Evolutionary conservation across 2,888 invertebrate genomes (phyloP), one percentile per base, ranked within the genome.

Genomic region (Lasioglossum villosulum): DNA sequence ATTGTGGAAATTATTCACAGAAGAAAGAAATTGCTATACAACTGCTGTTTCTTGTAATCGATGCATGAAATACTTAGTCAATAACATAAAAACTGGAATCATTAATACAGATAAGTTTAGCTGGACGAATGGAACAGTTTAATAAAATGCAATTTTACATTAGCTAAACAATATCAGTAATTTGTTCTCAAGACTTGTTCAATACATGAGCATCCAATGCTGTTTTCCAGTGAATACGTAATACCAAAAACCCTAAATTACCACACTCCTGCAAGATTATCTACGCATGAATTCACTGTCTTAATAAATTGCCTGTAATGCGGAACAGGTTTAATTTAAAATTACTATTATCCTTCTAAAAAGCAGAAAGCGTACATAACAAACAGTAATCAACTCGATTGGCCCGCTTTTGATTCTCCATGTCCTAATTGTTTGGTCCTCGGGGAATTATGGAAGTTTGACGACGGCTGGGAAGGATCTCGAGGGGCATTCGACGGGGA

Each of bases 401-500:
- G 30, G 16, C 30, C 63, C 16, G 30, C 19, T 66, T 30, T 30
- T 34, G 19, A 37, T 66, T 66, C 34, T 8, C 34, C 34, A 19
- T 66, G 66, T 37, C 34, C 66, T 34, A 66, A 66, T 66, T 66
- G 30, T 30, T 34, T 34, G 34, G 10, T 23, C 34, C 66, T 19
- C 34, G 19, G 66, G 34, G 68, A 73, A 73, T 48, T 34, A 45
- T 48, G n/a, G 39, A 59, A 63, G 59, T 71, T 72, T n/a, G 34
- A 74, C 6, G 56, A 34, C 42, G 78, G 66, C 52, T 39, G 19
- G 19, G 23, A 14, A 34, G 34, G 56, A 76, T 80, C 56, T 72
- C 30, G 30, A 42, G 68, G 70, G 39, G 37, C 37, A 73, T 72
- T 75, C 80, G 23, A 34, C 37, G 37, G n/a, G 68, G 34, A 72